Conservation (phyloP, 1,140 invertebrate species). For the Philotrypesis tridentata region DNA sequence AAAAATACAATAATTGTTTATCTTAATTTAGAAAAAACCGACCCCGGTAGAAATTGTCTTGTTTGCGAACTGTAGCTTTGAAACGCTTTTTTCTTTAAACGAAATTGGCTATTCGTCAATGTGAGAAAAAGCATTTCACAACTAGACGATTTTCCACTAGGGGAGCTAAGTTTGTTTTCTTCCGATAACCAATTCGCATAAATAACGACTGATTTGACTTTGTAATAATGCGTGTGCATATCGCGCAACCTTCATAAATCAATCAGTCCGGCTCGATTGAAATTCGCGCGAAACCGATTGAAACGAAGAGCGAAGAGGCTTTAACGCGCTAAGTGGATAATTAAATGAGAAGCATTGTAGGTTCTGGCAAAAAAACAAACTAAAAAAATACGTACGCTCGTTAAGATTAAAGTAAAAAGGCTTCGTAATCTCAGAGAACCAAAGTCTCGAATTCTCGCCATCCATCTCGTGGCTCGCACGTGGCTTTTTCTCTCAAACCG, state of each 20-base stretch:
- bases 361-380: not conserved
- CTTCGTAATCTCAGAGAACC: constrained; percentile 45
- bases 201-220: not conserved
- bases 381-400: constrained; percentile 44
- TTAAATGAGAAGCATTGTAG: not conserved
- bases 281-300: not conserved
- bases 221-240: not conserved
- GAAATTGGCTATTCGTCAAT: too few relatives aligned
- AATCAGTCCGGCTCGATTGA: constrained; percentile 11
- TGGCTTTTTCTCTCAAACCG: constrained; percentile 6
- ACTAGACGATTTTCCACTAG: too few relatives aligned
- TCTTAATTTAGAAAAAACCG: too few relatives aligned
- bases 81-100: too few relatives aligned
- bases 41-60: too few relatives aligned
- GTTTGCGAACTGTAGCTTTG: too few relatives aligned
- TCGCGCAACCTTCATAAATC: not conserved
- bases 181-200: not conserved
- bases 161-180: not conserved
- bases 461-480: constrained; percentile 37
- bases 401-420: constrained; percentile 46
- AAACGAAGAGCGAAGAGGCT: not conserved
- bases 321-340: not conserved
- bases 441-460: constrained; percentile 24
- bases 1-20: not conserved
- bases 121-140: too few relatives aligned